Percentiles rank a stretch among this genome's conserved stretches.
phyloP scores from a whole-genome alignment of 1,140 invertebrate genomes.

The Pissodes strobi region DNA sequence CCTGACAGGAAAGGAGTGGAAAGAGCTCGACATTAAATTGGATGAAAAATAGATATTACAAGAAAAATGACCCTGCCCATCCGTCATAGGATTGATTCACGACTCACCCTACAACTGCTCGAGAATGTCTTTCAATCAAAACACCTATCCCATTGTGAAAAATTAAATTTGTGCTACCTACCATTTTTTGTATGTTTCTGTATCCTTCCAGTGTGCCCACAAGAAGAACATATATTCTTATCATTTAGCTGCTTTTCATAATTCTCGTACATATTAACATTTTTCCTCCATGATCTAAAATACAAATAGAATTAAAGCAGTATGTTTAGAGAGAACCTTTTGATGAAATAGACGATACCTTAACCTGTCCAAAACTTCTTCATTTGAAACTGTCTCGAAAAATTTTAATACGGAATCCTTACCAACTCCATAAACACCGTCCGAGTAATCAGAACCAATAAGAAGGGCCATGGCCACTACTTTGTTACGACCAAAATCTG shows the following conservation, averaged over 20 bases:
- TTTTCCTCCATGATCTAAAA: constrained; percentile 63
- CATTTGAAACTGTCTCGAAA: constrained; percentile 65
- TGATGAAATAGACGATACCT: not conserved
- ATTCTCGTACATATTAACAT: constrained; percentile 60
- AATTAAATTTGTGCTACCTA: too few relatives aligned
- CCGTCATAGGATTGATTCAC: too few relatives aligned
- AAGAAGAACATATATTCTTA: constrained; percentile 67
- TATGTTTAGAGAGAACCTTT: not conserved
- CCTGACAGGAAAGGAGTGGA: too few relatives aligned
- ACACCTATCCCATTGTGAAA: too few relatives aligned
- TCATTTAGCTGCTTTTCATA: constrained; percentile 60
- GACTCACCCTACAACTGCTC: too few relatives aligned
- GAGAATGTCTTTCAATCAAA: too few relatives aligned
- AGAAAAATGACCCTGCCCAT: too few relatives aligned
- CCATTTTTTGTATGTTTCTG: constrained; percentile 64
- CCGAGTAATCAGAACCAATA: constrained; percentile 85
- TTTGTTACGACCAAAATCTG: constrained; percentile 76
- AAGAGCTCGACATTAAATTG: too few relatives aligned
- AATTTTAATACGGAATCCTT: constrained; percentile 78
- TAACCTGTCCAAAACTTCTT: constrained; percentile 68
- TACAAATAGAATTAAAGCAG: not conserved
- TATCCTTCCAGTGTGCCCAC: constrained; percentile 69
- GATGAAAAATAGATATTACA: too few relatives aligned
- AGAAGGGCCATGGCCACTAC: constrained; percentile 82
- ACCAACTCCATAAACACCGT: constrained; percentile 79